Evolutionary conservation across 1,140 invertebrate species (phyloP).

Genomic region (Zaprionus vittiger): DNA sequence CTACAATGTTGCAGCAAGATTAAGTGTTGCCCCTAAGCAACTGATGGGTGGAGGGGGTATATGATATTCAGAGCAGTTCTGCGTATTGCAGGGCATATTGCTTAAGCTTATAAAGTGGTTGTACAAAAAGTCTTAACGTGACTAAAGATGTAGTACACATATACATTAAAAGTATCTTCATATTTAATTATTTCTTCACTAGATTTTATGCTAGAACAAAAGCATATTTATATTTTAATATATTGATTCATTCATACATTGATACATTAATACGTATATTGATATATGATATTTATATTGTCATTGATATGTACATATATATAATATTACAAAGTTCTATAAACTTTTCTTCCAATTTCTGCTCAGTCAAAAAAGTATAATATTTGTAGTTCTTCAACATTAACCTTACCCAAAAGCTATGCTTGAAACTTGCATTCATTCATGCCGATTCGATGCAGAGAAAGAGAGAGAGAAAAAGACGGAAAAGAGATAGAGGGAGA

Average conservation of each 20-base stretch:
- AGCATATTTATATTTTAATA: too few species aligned
- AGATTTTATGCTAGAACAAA: too few species aligned
- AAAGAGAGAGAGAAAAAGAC: not conserved
- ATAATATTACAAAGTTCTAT: too few species aligned
- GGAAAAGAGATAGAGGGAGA: not conserved
- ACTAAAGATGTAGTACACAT: too few species aligned
- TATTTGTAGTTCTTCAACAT: not conserved
- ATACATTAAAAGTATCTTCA: too few species aligned
- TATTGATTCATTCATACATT: too few species aligned
- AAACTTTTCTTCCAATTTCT: too few species aligned
- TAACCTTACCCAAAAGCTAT: not conserved
- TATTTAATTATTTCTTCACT: too few species aligned
- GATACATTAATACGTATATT: too few species aligned
- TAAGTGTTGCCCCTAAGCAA: not conserved
- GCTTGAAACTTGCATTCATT: not conserved
- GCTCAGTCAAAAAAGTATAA: not conserved
- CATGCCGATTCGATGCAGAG: not conserved
- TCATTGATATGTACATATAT: too few species aligned
- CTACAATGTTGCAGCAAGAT: slow-evolving; percentile 3
- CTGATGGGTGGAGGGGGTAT: slow-evolving; percentile 8
- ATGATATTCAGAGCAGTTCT: slow-evolving; percentile 17
- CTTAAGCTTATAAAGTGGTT: not conserved
- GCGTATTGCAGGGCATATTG: not conserved
- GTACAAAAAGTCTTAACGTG: too few species aligned
- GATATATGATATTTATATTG: too few species aligned